A percentile compares a stretch with the other conserved stretches of the same genome.
phyloP scores from a whole-genome alignment of 1,140 invertebrate genomes.

The Radopholus similis region DNA sequence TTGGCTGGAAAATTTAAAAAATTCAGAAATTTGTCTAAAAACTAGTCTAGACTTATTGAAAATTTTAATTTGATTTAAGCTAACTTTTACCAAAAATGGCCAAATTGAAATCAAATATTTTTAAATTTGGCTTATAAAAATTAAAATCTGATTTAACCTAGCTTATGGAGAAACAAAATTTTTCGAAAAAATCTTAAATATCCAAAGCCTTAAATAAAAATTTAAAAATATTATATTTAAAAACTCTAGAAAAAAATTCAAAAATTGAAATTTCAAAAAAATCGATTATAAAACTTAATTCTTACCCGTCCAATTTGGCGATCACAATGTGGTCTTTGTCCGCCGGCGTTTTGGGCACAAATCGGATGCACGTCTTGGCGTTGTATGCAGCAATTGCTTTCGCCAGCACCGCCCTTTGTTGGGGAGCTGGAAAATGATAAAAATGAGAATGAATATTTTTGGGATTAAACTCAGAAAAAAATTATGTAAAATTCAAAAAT shows the following conservation, averaged over 20 bases:
- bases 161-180: no score
- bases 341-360: conserved; percentile 52
- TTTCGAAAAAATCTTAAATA: neutral
- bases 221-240: neutral
- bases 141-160: no score
- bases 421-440: conserved; percentile 40
- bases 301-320: conserved; percentile 56
- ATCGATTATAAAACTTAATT: no score
- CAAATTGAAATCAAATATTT: no score
- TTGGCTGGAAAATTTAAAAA: neutral
- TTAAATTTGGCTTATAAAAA: no score
- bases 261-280: neutral
- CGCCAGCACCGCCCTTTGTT: conserved; percentile 52
- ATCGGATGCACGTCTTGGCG: conserved; percentile 56
- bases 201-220: neutral
- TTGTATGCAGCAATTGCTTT: conserved; percentile 49
- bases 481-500: conserved; percentile 5
- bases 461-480: no score
- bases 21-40: no score
- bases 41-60: no score
- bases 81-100: no score
- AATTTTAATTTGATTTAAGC: no score
- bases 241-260: neutral
- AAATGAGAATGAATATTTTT: neutral
- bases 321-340: conserved; percentile 58